Conservation (phyloP, 1,140 invertebrate species). For the Drosophila novamexicana region DNA sequence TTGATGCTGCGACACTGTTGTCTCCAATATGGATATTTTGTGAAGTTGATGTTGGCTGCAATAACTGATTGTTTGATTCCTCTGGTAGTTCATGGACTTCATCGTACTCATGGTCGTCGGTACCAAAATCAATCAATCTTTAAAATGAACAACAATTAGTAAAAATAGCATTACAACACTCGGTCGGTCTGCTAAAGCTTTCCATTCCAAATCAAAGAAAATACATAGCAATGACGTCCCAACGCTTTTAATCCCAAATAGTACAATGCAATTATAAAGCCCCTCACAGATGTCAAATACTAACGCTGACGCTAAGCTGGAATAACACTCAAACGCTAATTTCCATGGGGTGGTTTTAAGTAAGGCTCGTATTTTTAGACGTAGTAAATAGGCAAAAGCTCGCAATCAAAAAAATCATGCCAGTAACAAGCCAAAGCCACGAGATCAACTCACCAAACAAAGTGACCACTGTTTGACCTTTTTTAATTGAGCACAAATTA, state of each 20-base stretch:
- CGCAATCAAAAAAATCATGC: conserved; percentile 48
- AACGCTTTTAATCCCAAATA: not conserved
- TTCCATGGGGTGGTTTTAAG: conserved; percentile 7
- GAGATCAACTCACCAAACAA: conserved; percentile 47
- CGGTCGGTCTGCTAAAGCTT: not conserved
- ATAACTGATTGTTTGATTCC: conserved; percentile 69
- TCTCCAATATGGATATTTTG: conserved; percentile 37
- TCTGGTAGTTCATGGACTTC: conserved; percentile 80
- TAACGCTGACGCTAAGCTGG: conserved; percentile 4
- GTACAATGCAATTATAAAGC: conserved; percentile 19
- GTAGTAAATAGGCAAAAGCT: conserved; percentile 36
- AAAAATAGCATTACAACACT: not conserved
- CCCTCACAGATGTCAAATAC: not conserved
- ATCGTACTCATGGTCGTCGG: conserved; percentile 83
- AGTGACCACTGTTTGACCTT: conserved; percentile 65
- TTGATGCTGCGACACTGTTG: conserved; percentile 35
- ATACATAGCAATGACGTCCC: conserved; percentile 20
- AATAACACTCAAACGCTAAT: not conserved
- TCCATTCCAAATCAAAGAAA: conserved; percentile 6
- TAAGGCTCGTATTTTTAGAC: conserved; percentile 1
- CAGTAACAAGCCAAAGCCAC: conserved; percentile 60
- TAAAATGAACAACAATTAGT: not conserved
- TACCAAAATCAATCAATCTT: conserved; percentile 81
- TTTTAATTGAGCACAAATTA: conserved; percentile 81
- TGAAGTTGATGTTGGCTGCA: conserved; percentile 61